Percentiles rank a stretch among this genome's conserved stretches.
phyloP scores from a whole-genome alignment of 2,797 vertebrate genomes.

The Sebastes nivosus region DNA sequence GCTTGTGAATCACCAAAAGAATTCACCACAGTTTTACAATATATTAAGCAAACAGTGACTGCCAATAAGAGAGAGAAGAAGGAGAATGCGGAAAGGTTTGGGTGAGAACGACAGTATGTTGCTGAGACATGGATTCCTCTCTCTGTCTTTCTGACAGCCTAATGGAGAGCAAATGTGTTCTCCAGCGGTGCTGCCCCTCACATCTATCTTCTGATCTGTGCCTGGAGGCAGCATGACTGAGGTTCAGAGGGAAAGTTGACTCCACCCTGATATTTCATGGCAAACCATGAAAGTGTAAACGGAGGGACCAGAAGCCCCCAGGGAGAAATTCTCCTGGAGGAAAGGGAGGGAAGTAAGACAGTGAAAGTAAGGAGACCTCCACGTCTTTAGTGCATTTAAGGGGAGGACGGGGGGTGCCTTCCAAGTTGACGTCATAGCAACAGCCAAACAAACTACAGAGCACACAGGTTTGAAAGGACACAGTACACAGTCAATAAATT shows the following conservation, averaged over 20 bases:
- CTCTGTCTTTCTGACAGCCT: conserved; percentile 36
- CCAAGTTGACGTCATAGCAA: conserved; percentile 63
- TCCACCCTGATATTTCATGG: conserved; percentile 56
- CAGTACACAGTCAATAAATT: conserved; percentile 29
- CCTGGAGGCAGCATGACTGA: conserved; percentile 40
- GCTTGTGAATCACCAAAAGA: neutral
- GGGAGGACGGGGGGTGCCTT: conserved; percentile 5
- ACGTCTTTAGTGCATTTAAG: neutral
- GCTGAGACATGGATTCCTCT: conserved; percentile 22
- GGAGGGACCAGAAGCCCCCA: conserved; percentile 15
- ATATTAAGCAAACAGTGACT: conserved; percentile 19
- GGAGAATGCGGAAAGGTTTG: neutral
- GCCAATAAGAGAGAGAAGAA: neutral
- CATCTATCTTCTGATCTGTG: conserved; percentile 51
- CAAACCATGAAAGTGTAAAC: conserved; percentile 60
- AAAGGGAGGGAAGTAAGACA: conserved; percentile 19
- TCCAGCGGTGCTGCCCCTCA: conserved; percentile 28
- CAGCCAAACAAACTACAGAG: conserved; percentile 50
- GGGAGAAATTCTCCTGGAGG: conserved; percentile 47
- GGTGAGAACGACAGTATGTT: neutral
- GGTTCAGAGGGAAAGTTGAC: conserved; percentile 51
- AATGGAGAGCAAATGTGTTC: conserved; percentile 62
- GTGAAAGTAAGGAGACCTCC: conserved; percentile 47
- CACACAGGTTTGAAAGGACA: conserved; percentile 1
- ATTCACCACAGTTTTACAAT: conserved; percentile 6